phyloP scores from a whole-genome alignment of 2,113 vertebrate species.

The Elephas maximus region DNA sequence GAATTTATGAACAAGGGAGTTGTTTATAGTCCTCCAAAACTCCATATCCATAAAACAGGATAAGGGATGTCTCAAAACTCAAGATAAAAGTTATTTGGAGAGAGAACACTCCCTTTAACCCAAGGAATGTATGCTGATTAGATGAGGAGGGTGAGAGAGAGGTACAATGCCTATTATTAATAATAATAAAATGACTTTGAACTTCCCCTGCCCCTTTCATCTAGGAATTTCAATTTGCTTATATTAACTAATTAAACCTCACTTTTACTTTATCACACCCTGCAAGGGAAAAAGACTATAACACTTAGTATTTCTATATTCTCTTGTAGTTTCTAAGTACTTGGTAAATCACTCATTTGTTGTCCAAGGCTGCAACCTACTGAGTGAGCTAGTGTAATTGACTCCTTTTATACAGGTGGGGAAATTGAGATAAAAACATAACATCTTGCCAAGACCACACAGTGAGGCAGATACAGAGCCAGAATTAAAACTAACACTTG shows the following conservation, averaged over 20 bases:
- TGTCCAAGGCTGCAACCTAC: slow-evolving; percentile 16
- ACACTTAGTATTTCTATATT: slow-evolving; percentile 49
- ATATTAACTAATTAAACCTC: slow-evolving; percentile 62
- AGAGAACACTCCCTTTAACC: slow-evolving; percentile 66
- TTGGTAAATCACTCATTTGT: slow-evolving; percentile 60
- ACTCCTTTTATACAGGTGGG: slow-evolving; percentile 32
- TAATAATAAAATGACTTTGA: slow-evolving; percentile 76
- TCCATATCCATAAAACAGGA: slow-evolving; percentile 72
- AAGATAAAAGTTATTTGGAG: slow-evolving; percentile 73
- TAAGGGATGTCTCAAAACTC: slow-evolving; percentile 66
- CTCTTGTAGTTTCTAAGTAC: slow-evolving; percentile 58
- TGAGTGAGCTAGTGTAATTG: slow-evolving; percentile 56
- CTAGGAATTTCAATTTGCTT: slow-evolving; percentile 68
- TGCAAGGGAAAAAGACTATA: slow-evolving; percentile 57
- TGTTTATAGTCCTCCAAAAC: slow-evolving; percentile 64
- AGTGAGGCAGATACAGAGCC: not conserved
- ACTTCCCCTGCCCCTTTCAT: slow-evolving; percentile 70
- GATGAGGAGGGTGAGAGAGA: slow-evolving; percentile 21
- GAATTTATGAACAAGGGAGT: slow-evolving; percentile 41
- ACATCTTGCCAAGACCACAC: slow-evolving; percentile 66
- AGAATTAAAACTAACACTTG: not conserved
- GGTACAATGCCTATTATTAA: slow-evolving; percentile 64
- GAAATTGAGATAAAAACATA: slow-evolving; percentile 67
- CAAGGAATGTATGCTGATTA: slow-evolving; percentile 73
- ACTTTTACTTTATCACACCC: slow-evolving; percentile 69